Evolutionary conservation across 2,797 vertebrate genomes (phyloP), one percentile per base, ranked within the genome.

Genomic region (Gymnodraco acuticeps): DNA sequence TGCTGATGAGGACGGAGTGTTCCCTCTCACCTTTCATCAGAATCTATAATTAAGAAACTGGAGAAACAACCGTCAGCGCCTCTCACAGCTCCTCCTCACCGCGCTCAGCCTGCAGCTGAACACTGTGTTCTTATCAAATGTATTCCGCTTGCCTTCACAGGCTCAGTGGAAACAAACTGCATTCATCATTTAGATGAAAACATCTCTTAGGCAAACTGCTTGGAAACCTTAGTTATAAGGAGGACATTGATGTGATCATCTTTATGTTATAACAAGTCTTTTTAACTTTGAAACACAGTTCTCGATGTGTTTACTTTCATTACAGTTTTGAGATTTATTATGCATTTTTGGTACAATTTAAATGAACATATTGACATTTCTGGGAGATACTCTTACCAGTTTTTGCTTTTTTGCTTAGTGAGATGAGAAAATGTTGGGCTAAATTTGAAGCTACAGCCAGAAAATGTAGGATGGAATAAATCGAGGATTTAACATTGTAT

Each of bases 21-120:
- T 81, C 75, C 47, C 59, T 63, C 53, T 77, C 58, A 61, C 53
- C 31, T 75, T 81, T 72, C 20, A 23, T 42, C 61, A 38, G 17
- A 80, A 78, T 66, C 45, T 59, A 52, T 70, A 76, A 78, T 85
- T 75, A 69, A 33, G 10, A 64, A 78, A 78, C 47, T 59, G 73
- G 68, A 80, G 59, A 63, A 62, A 45, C 38, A 42, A 67, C 33
- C 41, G 53, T 19, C 45, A 31, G 58, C 17, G n/a, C n/a, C 43
- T 48, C 50, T 71, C 58, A 47, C 69, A 52, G 77, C 51, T 72
- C 56, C 53, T 64, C n/a, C 48, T 53, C 45, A 73, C 55, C 11
- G 58, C 14, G 70, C 56, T 70, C 15, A 51, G 51, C 67, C 5
- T 3, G 23, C 19, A 73, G 63, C 41, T 15, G 74, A 85, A 70